phyloP scores from a whole-genome alignment of 2,113 vertebrate genomes.

The Callithrix jacchus region DNA sequence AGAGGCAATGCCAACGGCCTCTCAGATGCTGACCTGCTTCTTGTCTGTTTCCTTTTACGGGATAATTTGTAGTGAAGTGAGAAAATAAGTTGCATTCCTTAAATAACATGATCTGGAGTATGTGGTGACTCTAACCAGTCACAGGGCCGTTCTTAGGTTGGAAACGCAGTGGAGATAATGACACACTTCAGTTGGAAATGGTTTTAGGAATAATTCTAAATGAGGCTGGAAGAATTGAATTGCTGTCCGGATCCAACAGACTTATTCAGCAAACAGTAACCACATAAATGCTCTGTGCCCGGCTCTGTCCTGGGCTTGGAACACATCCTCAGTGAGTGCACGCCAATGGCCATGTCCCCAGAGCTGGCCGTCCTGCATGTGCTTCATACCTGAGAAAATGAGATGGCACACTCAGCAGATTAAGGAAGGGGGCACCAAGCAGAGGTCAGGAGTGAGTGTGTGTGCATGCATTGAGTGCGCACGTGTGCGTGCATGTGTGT shows the following conservation, averaged over 20 bases:
- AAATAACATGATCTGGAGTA: background rate
- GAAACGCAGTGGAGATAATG: background rate
- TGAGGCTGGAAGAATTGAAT: background rate
- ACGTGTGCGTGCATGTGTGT: too few species aligned
- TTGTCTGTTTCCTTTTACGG: background rate
- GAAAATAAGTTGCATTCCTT: background rate
- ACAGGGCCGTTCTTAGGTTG: background rate
- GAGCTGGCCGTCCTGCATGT: background rate
- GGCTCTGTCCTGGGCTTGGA: too few species aligned
- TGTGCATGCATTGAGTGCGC: background rate
- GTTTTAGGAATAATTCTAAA: background rate
- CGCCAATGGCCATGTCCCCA: background rate
- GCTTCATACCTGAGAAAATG: background rate
- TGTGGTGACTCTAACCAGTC: background rate
- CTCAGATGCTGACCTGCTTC: background rate
- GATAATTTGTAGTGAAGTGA: background rate
- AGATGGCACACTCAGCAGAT: background rate
- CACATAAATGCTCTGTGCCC: background rate
- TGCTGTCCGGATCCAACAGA: background rate
- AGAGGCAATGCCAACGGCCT: background rate
- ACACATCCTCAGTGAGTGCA: background rate
- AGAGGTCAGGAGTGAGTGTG: background rate
- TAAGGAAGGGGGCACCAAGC: background rate
- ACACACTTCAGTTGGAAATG: background rate
- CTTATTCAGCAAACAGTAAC: too few species aligned